Evolutionary conservation across 2,113 vertebrate species (phyloP), one percentile per base, ranked within the genome.

Genomic region (Pterophyllum scalare): DNA sequence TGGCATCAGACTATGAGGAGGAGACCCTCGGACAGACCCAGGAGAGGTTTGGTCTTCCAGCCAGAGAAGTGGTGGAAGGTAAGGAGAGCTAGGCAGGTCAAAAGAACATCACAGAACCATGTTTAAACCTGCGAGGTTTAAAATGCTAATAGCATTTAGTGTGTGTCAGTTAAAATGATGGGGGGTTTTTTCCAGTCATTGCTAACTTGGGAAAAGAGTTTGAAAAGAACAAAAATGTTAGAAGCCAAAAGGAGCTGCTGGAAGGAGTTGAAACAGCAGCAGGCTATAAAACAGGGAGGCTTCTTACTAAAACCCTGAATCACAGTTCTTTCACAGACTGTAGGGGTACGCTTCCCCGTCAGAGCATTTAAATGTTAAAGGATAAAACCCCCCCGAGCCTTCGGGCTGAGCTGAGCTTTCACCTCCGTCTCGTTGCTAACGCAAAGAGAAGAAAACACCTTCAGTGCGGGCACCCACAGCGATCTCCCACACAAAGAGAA

Each of bases 401-500:
- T 59, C 38, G 24, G 64, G 54, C 54, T 26, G 56, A 79, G 76
- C 17, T 0, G 10, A 60, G 64, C 59, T 31, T 79, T 84, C 35
- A 62, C 59, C 64, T 72, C 52, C 5, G 56, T 59, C 22, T 59
- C 2, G 20, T 59, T 35, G 13, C 11, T 7, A 6, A 67, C 79
- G 79, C 81, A 84, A 76, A 87, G 56, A 84, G 67, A 60, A 46
- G 60, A 81, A 43, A 75, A 58, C n/a, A n/a, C 57, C 57, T 60
- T 76, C 26, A 24, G 43, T 52, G 24, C 2, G 7, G 20, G 22
- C 28, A 40, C 38, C 74, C 54, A 80, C 75, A 57, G 26, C 35
- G 26, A 33, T 64, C 79, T 83, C 59, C 8, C 54, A 57, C 76
- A 80, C 79, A 84, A 38, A 59, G 60, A 76, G 75, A 61, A 64